These are phyloP conservation scores for Sipha maydis DNA, from an alignment of 2,888 invertebrate species.

Conservation along the genomic window DNA sequence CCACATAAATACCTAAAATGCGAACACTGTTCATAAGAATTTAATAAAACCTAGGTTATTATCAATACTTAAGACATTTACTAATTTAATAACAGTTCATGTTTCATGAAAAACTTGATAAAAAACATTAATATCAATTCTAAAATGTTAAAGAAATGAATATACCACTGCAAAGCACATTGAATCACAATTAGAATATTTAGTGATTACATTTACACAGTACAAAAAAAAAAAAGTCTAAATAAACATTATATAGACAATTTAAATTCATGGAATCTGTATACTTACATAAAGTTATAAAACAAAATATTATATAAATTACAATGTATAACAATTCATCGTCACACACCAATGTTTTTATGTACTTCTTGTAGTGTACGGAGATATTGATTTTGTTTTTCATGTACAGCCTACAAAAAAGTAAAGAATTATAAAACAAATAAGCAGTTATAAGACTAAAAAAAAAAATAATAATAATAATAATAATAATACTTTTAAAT, in stretches of 20 bases:
- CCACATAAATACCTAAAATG: no score
- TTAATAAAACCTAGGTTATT: not conserved
- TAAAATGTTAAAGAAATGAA: not conserved
- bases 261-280: not conserved
- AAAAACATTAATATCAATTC: no score
- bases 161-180: not conserved
- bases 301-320: not conserved
- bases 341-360: constrained; percentile 63
- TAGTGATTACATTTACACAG: not conserved
- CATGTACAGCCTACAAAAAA: constrained; percentile 66
- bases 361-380: constrained; percentile 67
- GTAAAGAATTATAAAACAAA: not conserved
- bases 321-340: not conserved
- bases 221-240: not conserved
- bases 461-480: no score
- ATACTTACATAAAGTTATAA: constrained; percentile 28
- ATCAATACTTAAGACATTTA: not conserved
- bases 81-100: no score
- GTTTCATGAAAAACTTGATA: no score
- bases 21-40: no score
- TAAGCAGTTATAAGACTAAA: no score
- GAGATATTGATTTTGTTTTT: constrained; percentile 67
- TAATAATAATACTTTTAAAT: constrained; percentile 66
- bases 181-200: not conserved
- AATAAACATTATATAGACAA: not conserved